Evolutionary conservation across 2,888 invertebrate genomes (phyloP), one percentile per base, ranked within the genome.

Genomic region (Agrochola litura): DNA sequence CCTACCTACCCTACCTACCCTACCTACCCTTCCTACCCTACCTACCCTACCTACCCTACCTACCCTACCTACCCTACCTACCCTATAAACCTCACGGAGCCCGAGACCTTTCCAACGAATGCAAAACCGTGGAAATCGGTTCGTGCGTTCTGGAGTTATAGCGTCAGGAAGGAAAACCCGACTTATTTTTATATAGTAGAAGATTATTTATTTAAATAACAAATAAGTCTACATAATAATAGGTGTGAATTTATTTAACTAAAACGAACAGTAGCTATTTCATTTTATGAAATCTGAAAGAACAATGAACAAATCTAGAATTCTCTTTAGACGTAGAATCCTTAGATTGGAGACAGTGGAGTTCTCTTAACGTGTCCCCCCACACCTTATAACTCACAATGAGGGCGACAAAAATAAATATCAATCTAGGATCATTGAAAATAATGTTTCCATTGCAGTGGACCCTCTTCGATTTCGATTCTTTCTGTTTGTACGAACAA

Each of bases 391-490:
- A 86, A 79, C 74, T 84, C 72, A 86, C 83, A 83, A 79, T 84
- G 54, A 84, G 8, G 5, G 66, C 37, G 63, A 78, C 79, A 70
- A 74, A 84, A 86, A 84, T 84, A 86, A 84, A 84, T 84, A 84
- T 79, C 86, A 84, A 83, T 84, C 63, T 69, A 60, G 8, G 43
- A 56, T 86, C 61, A 84, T 84, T 84, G 83, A 66, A 86, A 84
- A 75, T 84, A 84, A 84, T 86, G 83, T 75, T 46, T 19, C 72
- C 74, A 86, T 66, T 78, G 79, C 72, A 79, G 63, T 72, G 73
- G 72, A 67, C 54, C 52, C 74, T 64, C 60, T 81, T 81, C 54
- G 71, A 73, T 67, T 69, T 74, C 68, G 71, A 64, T 60, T 77
- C 56, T 52, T 67, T 71, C 76, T 81, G 65, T 75, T 76, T 22